A percentile compares a stretch with the other conserved stretches of the same genome.
Conservation (phyloP, 1,140 invertebrate genomes). For the Parapsyche elsis region DNA sequence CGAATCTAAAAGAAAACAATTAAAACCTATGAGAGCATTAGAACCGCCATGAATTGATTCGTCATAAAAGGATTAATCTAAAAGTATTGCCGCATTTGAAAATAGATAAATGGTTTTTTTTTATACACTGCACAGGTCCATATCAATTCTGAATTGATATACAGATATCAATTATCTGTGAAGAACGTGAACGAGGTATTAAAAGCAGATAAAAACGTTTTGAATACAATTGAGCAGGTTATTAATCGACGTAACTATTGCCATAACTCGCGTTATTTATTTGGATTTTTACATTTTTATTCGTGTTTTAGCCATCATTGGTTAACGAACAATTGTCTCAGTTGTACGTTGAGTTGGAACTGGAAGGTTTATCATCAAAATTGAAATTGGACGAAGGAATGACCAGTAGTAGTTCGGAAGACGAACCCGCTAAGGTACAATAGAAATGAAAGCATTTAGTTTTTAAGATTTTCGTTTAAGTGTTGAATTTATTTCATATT, state of each 20-base stretch:
- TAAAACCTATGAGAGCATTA: slow-evolving; percentile 10
- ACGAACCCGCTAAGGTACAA: slow-evolving; percentile 61
- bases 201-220: slow-evolving; percentile 68
- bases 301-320: slow-evolving; percentile 67
- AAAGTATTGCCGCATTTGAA: slow-evolving; percentile 1
- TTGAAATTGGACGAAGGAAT: slow-evolving; percentile 73
- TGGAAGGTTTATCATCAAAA: slow-evolving; percentile 70
- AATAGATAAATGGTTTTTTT: slow-evolving; percentile 9
- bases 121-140: slow-evolving; percentile 59
- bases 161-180: slow-evolving; percentile 71
- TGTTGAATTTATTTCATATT: slow-evolving; percentile 54
- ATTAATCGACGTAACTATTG: background rate
- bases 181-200: slow-evolving; percentile 71
- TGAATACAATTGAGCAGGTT: slow-evolving; percentile 70
- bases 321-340: slow-evolving; percentile 81
- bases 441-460: too few species aligned
- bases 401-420: slow-evolving; percentile 71
- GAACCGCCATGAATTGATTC: slow-evolving; percentile 46
- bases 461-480: slow-evolving; percentile 36
- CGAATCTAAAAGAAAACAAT: background rate
- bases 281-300: background rate
- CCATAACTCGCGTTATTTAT: background rate
- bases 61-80: background rate
- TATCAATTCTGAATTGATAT: slow-evolving; percentile 72
- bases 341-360: slow-evolving; percentile 77